phyloP scores from a whole-genome alignment of 2,113 vertebrate genomes.

The Spea multiplicata region DNA sequence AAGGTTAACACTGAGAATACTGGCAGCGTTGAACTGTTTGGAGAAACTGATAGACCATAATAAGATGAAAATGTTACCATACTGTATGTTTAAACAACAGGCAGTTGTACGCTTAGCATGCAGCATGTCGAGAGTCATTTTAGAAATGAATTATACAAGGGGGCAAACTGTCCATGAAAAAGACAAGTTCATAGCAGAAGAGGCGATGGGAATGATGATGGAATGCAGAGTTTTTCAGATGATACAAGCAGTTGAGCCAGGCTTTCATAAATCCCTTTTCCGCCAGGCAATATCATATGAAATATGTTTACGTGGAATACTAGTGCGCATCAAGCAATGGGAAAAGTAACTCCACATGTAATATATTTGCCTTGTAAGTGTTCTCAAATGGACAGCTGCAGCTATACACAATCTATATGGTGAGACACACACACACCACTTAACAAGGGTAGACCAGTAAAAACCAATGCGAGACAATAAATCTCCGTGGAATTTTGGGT shows the following conservation, averaged over 20 bases:
- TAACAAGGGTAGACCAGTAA: no score
- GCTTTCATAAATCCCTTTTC: neutral
- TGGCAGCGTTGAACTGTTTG: no score
- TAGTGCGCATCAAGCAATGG: neutral
- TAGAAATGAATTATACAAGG: neutral
- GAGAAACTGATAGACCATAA: no score
- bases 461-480: no score
- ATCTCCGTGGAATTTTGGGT: no score
- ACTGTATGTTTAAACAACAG: neutral
- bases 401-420: neutral
- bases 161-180: neutral
- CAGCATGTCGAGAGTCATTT: neutral
- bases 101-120: no score
- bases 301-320: neutral
- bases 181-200: neutral
- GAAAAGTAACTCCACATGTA: neutral
- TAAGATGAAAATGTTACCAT: conserved; percentile 21
- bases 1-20: neutral
- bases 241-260: neutral
- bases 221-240: conserved; percentile 4
- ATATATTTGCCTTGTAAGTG: neutral
- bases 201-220: neutral
- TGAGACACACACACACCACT: no score
- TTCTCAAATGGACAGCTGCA: neutral
- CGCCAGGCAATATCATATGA: neutral